These are phyloP conservation scores for Platorchestia sp. DNA, from an alignment of 1,140 invertebrate species.

Conservation along the genomic window DNA sequence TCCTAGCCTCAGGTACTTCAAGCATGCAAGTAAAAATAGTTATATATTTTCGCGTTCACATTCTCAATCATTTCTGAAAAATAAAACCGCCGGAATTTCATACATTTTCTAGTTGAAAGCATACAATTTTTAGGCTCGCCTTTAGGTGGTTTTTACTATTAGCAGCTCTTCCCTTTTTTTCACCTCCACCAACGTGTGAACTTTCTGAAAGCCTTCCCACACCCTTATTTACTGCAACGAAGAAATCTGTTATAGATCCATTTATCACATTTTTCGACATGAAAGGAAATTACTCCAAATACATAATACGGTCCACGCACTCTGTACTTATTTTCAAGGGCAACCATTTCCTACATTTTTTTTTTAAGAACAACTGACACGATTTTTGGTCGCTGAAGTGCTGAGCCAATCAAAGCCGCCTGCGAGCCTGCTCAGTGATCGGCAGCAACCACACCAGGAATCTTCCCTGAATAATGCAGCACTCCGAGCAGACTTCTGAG, in stretches of 20 bases:
- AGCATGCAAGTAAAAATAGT: too few relatives aligned
- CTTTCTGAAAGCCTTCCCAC: too few relatives aligned
- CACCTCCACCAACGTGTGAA: too few relatives aligned
- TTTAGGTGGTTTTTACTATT: too few relatives aligned
- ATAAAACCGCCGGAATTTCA: too few relatives aligned
- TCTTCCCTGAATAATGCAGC: slow-evolving; percentile 26
- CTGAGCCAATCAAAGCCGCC: neutral
- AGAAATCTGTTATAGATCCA: neutral
- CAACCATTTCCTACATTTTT: neutral
- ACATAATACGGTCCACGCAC: neutral
- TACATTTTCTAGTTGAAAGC: too few relatives aligned
- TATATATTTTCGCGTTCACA: too few relatives aligned
- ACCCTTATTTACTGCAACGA: neutral
- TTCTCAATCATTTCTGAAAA: too few relatives aligned
- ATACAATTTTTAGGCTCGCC: too few relatives aligned
- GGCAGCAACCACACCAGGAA: neutral
- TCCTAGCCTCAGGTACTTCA: too few relatives aligned
- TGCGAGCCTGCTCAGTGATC: neutral
- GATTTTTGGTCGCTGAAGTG: neutral
- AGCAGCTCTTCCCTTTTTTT: too few relatives aligned
- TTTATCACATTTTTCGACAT: neutral
- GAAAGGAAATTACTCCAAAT: neutral
- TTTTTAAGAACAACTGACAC: too few relatives aligned
- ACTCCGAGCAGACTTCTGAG: neutral
- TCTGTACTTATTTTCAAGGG: neutral